Percentiles rank a stretch among this genome's conserved stretches.
Evolutionary conservation across 2,113 vertebrate genomes (phyloP).

Genomic region (Apeltes quadracus): DNA sequence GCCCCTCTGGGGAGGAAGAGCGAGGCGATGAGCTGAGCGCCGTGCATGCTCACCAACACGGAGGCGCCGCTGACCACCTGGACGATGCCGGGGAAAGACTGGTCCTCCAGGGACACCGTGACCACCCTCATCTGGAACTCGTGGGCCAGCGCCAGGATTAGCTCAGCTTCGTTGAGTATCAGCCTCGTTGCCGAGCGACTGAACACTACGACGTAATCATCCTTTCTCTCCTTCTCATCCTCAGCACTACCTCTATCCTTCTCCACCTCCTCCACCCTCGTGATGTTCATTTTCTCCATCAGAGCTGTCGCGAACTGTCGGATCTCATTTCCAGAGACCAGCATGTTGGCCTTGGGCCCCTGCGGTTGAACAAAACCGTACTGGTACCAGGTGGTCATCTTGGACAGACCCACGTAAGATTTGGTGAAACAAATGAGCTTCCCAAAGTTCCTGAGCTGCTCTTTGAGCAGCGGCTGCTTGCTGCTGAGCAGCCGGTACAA

Average conservation of each 20-base stretch:
- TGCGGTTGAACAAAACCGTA: slow-evolving; percentile 98
- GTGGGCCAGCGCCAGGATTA: slow-evolving; percentile 91
- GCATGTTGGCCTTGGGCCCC: slow-evolving; percentile 95
- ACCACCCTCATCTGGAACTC: slow-evolving; percentile 97
- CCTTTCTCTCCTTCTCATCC: slow-evolving; percentile 65
- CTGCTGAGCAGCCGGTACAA: slow-evolving; percentile 93
- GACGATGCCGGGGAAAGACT: slow-evolving; percentile 87
- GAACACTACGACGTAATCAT: slow-evolving; percentile 93
- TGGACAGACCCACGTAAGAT: slow-evolving; percentile 93
- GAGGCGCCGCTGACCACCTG: slow-evolving; percentile 87
- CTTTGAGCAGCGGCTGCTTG: slow-evolving; percentile 91
- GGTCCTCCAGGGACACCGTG: slow-evolving; percentile 92
- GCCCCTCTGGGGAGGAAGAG: slow-evolving; percentile 94
- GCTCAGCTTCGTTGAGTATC: slow-evolving; percentile 94
- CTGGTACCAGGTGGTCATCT: slow-evolving; percentile 98
- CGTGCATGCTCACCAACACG: slow-evolving; percentile 96
- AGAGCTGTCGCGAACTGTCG: slow-evolving; percentile 89
- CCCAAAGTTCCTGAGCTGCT: slow-evolving; percentile 90
- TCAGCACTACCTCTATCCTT: slow-evolving; percentile 69
- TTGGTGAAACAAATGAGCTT: slow-evolving; percentile 96
- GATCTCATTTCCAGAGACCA: slow-evolving; percentile 94
- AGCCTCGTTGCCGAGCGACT: slow-evolving; percentile 91
- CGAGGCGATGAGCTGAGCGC: slow-evolving; percentile 91
- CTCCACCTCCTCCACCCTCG: slow-evolving; percentile 62
- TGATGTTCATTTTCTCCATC: slow-evolving; percentile 87